Evolutionary conservation across 1,140 invertebrate genomes (phyloP).

Genomic region (Himalopsyche phryganea): DNA sequence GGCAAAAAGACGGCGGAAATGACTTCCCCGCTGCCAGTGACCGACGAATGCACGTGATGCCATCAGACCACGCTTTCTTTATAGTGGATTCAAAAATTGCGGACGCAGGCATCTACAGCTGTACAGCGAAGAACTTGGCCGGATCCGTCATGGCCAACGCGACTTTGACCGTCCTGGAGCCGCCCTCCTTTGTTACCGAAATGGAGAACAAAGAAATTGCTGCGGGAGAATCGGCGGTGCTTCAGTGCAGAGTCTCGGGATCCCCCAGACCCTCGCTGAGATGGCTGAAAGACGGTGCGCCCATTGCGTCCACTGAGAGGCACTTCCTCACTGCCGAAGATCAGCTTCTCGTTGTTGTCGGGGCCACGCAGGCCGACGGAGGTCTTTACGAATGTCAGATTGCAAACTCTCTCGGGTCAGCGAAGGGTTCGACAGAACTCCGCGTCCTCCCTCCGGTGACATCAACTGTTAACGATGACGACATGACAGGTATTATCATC

Average conservation of each 20-base stretch:
- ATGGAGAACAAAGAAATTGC: conserved; percentile 81
- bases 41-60: conserved; percentile 88
- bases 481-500: conserved; percentile 81
- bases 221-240: conserved; percentile 73
- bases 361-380: conserved; percentile 70
- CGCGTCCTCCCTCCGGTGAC: conserved; percentile 56
- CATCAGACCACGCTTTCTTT: conserved; percentile 86
- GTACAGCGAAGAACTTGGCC: conserved; percentile 86
- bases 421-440: conserved; percentile 52
- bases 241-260: conserved; percentile 84
- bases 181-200: conserved; percentile 78
- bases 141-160: conserved; percentile 85
- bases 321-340: conserved; percentile 82
- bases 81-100: conserved; percentile 84
- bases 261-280: conserved; percentile 81
- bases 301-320: conserved; percentile 67
- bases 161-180: conserved; percentile 81
- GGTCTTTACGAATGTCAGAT: conserved; percentile 88
- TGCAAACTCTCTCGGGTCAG: conserved; percentile 76
- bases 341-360: conserved; percentile 83
- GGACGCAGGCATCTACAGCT: conserved; percentile 91
- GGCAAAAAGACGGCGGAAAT: conserved; percentile 92
- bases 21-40: conserved; percentile 94
- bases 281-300: conserved; percentile 83
- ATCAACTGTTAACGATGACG: conserved; percentile 57